These are phyloP conservation scores for Imbricaverruca yamaguchii DNA, from an alignment of 2,888 invertebrate genomes.

Conservation along the genomic window DNA sequence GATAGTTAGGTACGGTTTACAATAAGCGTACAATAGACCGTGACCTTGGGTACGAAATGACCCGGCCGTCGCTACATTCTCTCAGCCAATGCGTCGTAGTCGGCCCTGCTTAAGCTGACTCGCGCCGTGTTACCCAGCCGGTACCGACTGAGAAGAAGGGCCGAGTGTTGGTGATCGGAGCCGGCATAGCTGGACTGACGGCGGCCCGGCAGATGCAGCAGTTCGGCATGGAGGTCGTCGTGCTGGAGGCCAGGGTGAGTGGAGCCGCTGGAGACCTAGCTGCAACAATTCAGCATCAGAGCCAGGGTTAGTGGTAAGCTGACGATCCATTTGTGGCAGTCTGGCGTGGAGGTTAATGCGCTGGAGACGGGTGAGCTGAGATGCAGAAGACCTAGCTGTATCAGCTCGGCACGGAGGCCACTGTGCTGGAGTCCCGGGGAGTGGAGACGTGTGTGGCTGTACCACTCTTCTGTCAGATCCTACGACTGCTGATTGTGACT, in stretches of 20 bases:
- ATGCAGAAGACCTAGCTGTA: constrained; percentile 89
- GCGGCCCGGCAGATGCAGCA: constrained; percentile 91
- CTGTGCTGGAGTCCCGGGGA: constrained; percentile 55
- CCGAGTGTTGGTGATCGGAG: constrained; percentile 47
- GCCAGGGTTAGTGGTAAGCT: neutral
- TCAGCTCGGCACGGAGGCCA: constrained; percentile 92
- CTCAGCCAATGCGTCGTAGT: no score
- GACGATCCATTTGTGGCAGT: neutral
- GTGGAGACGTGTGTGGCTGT: constrained; percentile 28
- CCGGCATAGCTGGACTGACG: constrained; percentile 87
- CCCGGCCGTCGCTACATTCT: no score
- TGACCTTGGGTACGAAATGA: no score
- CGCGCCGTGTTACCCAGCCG: constrained; percentile 36
- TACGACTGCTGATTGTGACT: no score
- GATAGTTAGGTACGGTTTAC: no score
- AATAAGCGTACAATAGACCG: no score
- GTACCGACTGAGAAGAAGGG: constrained; percentile 43
- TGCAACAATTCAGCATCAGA: no score
- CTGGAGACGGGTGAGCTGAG: constrained; percentile 70
- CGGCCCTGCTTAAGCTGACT: neutral
- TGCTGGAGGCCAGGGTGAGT: constrained; percentile 51
- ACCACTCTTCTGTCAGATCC: no score
- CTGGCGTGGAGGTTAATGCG: no score
- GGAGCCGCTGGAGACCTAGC: no score
- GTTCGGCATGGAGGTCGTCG: constrained; percentile 91